Conservation (phyloP, 2,888 invertebrate species). For the Marronus borbonicus region DNA sequence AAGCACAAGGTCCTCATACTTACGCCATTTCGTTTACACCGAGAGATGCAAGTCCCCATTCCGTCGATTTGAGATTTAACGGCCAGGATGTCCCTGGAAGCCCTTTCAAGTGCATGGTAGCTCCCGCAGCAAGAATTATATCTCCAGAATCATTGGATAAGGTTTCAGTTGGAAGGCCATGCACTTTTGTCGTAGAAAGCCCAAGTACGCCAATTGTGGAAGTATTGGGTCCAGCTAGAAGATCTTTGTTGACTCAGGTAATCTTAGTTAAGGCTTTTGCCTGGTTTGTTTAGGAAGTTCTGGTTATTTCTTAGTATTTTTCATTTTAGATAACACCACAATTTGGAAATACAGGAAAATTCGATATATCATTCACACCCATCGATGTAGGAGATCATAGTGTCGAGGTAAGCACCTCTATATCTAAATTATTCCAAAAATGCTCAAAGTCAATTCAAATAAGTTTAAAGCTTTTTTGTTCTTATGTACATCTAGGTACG, state of each 20-base stretch:
- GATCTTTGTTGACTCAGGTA: constrained; percentile 80
- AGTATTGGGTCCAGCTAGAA: constrained; percentile 82
- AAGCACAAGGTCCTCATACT: constrained; percentile 95
- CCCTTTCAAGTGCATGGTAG: constrained; percentile 85
- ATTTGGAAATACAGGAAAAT: constrained; percentile 70
- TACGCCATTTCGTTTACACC: constrained; percentile 98
- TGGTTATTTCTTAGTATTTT: background rate
- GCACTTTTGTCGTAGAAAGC: constrained; percentile 90
- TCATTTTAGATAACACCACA: constrained; percentile 66
- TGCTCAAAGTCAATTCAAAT: no score
- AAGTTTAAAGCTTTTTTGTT: background rate
- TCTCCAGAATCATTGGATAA: constrained; percentile 90
- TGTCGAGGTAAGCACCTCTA: constrained; percentile 77
- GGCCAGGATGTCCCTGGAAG: constrained; percentile 95
- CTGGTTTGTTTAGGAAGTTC: background rate
- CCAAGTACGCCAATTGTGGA: constrained; percentile 87
- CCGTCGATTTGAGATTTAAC: constrained; percentile 96
- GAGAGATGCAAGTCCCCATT: constrained; percentile 90
- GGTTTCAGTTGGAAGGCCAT: constrained; percentile 88
- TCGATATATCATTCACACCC: constrained; percentile 79
- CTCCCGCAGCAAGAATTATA: constrained; percentile 88
- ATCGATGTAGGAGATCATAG: constrained; percentile 95
- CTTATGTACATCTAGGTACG: constrained; percentile 65
- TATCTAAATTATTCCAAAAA: background rate
- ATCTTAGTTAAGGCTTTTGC: no score